A percentile compares a stretch with the other conserved stretches of the same genome.
Conservation (phyloP, 2,113 vertebrate genomes). For the Ellobius talpinus region DNA sequence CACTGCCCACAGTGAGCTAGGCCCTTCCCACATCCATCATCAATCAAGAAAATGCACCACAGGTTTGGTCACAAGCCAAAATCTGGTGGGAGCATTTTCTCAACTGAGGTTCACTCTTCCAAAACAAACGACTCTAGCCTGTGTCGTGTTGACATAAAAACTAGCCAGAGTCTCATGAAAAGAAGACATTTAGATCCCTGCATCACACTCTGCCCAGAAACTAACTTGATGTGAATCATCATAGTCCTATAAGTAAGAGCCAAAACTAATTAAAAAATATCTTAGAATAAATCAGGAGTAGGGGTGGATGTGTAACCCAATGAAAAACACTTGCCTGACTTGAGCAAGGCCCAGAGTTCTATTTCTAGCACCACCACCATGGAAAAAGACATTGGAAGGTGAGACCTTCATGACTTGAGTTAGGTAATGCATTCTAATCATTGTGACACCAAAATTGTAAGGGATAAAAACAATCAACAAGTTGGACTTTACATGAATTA, state of each 20-base stretch:
- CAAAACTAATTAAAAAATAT: slow-evolving; percentile 23
- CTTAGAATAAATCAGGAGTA: not conserved
- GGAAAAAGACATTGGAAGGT: not conserved
- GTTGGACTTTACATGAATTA: not conserved
- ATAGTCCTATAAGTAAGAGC: not conserved
- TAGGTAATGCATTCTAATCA: not conserved
- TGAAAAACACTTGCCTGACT: not conserved
- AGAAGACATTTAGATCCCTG: not conserved
- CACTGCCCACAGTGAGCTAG: not conserved
- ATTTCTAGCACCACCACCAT: not conserved
- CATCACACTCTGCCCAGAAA: not conserved
- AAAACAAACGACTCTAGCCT: not conserved
- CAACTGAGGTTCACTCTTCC: not conserved
- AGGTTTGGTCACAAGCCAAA: not conserved
- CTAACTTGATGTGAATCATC: not conserved
- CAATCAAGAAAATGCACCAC: no score
- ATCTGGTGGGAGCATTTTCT: not conserved
- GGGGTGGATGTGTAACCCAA: not conserved
- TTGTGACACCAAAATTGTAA: not conserved
- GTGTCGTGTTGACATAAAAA: not conserved
- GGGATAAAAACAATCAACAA: not conserved
- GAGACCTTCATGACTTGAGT: not conserved
- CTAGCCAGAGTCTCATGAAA: not conserved
- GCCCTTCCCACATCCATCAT: not conserved
- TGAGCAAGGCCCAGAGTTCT: not conserved